phyloP scores from a whole-genome alignment of 2,888 invertebrate species.

The Limenitis camilla region DNA sequence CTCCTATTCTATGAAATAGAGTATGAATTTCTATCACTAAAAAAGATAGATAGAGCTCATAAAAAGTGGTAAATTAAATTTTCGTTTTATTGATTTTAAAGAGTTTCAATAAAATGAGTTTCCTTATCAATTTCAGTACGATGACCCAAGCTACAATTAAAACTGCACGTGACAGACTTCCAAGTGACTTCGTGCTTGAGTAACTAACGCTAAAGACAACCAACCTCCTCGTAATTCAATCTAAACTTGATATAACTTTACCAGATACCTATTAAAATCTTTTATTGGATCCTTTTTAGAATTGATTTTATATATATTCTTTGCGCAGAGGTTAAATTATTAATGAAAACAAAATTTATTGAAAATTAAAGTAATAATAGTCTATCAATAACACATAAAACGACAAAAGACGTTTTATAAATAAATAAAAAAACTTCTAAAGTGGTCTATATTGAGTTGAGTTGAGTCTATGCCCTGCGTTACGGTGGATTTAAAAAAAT shows the following conservation, averaged over 20 bases:
- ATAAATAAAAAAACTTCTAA: too few relatives aligned
- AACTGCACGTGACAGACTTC: conserved; percentile 7
- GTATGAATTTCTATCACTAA: too few relatives aligned
- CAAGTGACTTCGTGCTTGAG: conserved; percentile 4
- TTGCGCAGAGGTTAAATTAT: not conserved
- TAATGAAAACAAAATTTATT: not conserved
- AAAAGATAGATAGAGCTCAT: too few relatives aligned
- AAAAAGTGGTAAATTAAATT: too few relatives aligned
- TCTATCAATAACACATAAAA: too few relatives aligned
- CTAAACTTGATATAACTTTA: conserved; percentile 5
- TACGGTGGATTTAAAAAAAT: too few relatives aligned
- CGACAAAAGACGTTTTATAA: too few relatives aligned
- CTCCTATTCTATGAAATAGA: too few relatives aligned
- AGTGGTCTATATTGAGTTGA: too few relatives aligned
- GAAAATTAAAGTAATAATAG: too few relatives aligned
- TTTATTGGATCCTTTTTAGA: not conserved
- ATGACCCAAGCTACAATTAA: conserved; percentile 1
- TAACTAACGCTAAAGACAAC: conserved; percentile 2
- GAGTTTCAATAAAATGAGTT: not conserved
- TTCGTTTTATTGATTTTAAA: not conserved
- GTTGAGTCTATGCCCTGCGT: too few relatives aligned
- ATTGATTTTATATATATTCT: not conserved
- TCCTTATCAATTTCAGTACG: not conserved
- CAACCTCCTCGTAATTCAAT: conserved; percentile 1
- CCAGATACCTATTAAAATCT: not conserved